phyloP scores from a whole-genome alignment of 2,113 vertebrate genomes.

The Antennarius striatus region DNA sequence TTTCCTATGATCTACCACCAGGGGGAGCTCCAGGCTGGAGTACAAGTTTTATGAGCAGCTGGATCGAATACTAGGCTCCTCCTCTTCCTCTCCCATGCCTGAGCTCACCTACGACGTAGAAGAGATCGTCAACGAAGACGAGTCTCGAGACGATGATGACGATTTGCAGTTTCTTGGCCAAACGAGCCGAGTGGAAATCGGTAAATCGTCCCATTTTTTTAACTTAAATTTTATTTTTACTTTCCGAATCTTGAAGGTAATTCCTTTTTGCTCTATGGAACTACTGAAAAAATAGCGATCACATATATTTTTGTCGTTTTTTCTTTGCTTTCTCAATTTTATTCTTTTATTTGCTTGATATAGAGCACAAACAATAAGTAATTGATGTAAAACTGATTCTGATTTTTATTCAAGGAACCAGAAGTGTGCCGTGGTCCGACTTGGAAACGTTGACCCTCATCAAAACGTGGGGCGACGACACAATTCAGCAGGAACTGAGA shows the following conservation, averaged over 20 bases:
- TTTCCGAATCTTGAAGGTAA: too few relatives aligned
- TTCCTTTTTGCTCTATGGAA: too few relatives aligned
- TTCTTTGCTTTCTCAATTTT: too few relatives aligned
- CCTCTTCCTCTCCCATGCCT: conserved; percentile 23
- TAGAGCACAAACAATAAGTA: too few relatives aligned
- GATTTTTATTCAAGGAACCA: conserved; percentile 47
- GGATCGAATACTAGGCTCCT: conserved; percentile 58
- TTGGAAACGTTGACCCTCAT: conserved; percentile 73
- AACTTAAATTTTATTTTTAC: too few relatives aligned
- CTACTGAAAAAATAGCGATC: too few relatives aligned
- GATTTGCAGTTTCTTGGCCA: conserved; percentile 67
- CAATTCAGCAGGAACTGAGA: conserved; percentile 65
- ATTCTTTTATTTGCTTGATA: too few relatives aligned
- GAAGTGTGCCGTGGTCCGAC: conserved; percentile 74
- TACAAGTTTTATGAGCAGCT: conserved; percentile 70
- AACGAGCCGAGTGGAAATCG: conserved; percentile 46
- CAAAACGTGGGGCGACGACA: conserved; percentile 72
- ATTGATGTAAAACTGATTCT: too few relatives aligned
- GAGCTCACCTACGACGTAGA: conserved; percentile 60
- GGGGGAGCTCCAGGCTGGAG: conserved; percentile 61
- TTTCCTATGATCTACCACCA: conserved; percentile 10
- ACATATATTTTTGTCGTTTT: too few relatives aligned
- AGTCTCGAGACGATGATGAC: conserved; percentile 51
- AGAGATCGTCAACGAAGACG: conserved; percentile 57
- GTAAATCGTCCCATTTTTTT: conserved; percentile 24